phyloP scores from a whole-genome alignment of 2,797 vertebrate genomes.

The Anisognathus igniventris region DNA sequence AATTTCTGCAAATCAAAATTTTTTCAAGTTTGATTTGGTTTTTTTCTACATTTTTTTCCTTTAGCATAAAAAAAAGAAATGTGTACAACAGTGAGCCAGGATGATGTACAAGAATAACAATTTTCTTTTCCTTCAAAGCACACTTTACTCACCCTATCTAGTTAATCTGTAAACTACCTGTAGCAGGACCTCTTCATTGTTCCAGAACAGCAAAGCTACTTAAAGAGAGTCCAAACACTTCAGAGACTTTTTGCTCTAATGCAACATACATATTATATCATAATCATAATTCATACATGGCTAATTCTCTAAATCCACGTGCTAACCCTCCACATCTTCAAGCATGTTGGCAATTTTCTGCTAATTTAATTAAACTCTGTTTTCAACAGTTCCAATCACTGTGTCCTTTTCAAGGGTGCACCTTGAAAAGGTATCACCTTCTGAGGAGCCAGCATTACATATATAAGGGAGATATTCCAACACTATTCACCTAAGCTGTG shows the following conservation, averaged over 20 bases:
- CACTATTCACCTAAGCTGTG: neutral
- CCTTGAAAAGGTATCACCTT: neutral
- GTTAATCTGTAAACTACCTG: neutral
- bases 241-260: neutral
- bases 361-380: neutral
- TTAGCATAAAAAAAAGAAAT: slow-evolving; percentile 42
- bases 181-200: neutral
- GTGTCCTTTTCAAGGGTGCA: neutral
- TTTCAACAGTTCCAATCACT: neutral
- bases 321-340: neutral
- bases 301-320: neutral
- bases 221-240: neutral
- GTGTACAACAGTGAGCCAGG: neutral
- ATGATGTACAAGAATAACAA: slow-evolving; percentile 2
- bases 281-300: neutral
- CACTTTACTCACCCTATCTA: neutral
- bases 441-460: neutral
- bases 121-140: neutral
- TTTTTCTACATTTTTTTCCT: slow-evolving; percentile 40
- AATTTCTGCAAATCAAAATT: slow-evolving; percentile 59
- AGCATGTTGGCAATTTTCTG: neutral
- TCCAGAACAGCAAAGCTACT: neutral
- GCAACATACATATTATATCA: neutral
- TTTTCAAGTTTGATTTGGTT: slow-evolving; percentile 44
- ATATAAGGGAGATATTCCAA: neutral